A percentile compares a stretch with the other conserved stretches of the same genome.
phyloP scores from a whole-genome alignment of 2,797 vertebrate species.

The Leucoraja ocellata region DNA sequence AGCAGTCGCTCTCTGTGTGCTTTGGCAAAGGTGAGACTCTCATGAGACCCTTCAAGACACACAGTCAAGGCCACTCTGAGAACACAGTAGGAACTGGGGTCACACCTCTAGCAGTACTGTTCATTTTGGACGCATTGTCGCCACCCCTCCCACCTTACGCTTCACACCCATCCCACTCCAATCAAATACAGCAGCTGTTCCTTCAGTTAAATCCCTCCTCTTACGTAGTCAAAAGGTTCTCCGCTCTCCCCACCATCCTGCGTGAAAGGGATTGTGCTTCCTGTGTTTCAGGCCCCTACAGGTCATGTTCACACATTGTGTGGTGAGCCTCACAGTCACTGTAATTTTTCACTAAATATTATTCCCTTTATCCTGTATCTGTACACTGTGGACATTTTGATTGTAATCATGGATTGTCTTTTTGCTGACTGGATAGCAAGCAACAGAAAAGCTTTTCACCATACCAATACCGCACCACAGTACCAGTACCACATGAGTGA shows the following conservation, averaged over 20 bases:
- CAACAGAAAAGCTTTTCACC: too few relatives aligned
- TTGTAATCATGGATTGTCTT: too few relatives aligned
- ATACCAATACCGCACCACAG: too few relatives aligned
- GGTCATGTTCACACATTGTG: not conserved
- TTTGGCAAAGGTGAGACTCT: conserved; percentile 46
- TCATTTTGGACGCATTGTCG: conserved; percentile 44
- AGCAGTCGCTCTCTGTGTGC: conserved; percentile 55
- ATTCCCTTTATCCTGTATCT: too few relatives aligned
- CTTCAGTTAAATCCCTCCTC: not conserved
- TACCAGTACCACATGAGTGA: too few relatives aligned
- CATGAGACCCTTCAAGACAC: conserved; percentile 55
- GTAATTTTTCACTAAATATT: too few relatives aligned
- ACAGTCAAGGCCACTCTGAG: conserved; percentile 51
- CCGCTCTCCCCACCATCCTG: not conserved
- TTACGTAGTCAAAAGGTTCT: too few relatives aligned
- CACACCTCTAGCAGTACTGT: conserved; percentile 48
- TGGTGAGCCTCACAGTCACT: not conserved
- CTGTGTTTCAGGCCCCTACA: not conserved
- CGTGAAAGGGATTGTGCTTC: not conserved
- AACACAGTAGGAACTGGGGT: conserved; percentile 49
- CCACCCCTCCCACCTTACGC: conserved; percentile 33
- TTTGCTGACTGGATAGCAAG: too few relatives aligned
- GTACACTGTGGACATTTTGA: too few relatives aligned
- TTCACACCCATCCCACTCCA: not conserved
- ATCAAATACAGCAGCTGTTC: not conserved